Evolutionary conservation across 2,888 invertebrate species (phyloP).

Genomic region (Pollenia griseotomentosa): DNA sequence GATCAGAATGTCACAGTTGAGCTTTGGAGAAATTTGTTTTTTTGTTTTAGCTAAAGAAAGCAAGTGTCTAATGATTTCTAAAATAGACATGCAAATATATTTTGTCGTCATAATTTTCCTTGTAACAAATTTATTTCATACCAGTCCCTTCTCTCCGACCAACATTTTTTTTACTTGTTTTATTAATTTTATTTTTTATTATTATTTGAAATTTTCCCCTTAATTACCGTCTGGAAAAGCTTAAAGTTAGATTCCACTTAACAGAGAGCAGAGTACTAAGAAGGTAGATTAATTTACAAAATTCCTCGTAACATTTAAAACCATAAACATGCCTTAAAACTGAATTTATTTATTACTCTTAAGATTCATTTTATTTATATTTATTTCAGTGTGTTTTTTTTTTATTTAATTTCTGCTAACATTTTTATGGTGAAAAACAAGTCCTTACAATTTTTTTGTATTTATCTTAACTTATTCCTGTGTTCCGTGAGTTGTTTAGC

Average conservation of each 20-base stretch:
- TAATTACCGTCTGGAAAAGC: neutral
- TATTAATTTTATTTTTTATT: neutral
- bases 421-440: slow-evolving; percentile 26
- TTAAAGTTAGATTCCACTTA: slow-evolving; percentile 5
- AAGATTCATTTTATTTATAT: slow-evolving; percentile 21
- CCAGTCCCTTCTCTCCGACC: too few species aligned
- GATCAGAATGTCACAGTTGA: too few species aligned
- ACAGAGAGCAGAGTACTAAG: neutral
- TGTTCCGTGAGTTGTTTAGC: neutral
- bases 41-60: too few species aligned
- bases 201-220: neutral
- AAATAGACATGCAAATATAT: too few species aligned
- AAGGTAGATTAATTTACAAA: slow-evolving; percentile 13
- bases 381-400: neutral
- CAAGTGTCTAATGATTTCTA: too few species aligned
- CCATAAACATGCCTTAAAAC: slow-evolving; percentile 31
- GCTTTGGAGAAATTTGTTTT: too few species aligned
- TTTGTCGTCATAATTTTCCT: too few species aligned
- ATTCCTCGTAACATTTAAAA: slow-evolving; percentile 26
- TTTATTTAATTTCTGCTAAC: neutral
- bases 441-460: slow-evolving; percentile 19
- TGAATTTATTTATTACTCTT: slow-evolving; percentile 28
- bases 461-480: slow-evolving; percentile 30
- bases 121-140: neutral
- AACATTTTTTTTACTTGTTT: too few species aligned